Percentiles rank a stretch among this genome's conserved stretches.
These are phyloP conservation scores for Conger conger DNA, from an alignment of 2,113 vertebrate genomes.

Conservation along the genomic window DNA sequence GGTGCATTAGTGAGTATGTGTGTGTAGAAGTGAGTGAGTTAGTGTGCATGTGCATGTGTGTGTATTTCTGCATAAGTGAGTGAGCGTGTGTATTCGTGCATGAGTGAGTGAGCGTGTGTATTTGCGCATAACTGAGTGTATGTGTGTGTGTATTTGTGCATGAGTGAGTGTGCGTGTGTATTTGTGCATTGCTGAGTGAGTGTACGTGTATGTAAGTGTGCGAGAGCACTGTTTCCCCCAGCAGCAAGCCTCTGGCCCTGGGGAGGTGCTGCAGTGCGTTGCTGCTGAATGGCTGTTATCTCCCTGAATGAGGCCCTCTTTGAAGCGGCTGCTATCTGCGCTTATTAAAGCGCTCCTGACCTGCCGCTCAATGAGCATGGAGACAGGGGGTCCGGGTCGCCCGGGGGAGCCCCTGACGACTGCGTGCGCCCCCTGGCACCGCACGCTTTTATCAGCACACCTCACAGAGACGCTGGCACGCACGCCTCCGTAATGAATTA, in stretches of 20 bases:
- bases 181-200: neutral
- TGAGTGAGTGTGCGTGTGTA: slow-evolving; percentile 20
- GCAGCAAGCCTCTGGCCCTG: neutral
- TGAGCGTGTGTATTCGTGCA: neutral
- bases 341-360: slow-evolving; percentile 20
- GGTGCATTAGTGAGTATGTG: neutral
- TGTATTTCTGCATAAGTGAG: neutral
- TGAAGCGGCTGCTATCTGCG: slow-evolving; percentile 23
- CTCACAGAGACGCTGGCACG: slow-evolving; percentile 13
- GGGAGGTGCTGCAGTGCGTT: neutral
- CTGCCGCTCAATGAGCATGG: slow-evolving; percentile 5
- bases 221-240: neutral
- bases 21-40: neutral
- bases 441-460: slow-evolving; percentile 14
- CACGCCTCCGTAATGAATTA: slow-evolving; percentile 13
- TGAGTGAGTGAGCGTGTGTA: neutral
- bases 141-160: neutral
- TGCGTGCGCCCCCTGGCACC: slow-evolving; percentile 14
- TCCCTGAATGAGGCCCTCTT: slow-evolving; percentile 13
- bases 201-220: neutral
- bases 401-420: neutral
- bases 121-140: neutral
- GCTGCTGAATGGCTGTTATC: slow-evolving; percentile 18
- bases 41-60: neutral
- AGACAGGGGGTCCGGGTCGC: neutral